phyloP scores from a whole-genome alignment of 2,797 vertebrate species.

The Enteromius treurensis region DNA sequence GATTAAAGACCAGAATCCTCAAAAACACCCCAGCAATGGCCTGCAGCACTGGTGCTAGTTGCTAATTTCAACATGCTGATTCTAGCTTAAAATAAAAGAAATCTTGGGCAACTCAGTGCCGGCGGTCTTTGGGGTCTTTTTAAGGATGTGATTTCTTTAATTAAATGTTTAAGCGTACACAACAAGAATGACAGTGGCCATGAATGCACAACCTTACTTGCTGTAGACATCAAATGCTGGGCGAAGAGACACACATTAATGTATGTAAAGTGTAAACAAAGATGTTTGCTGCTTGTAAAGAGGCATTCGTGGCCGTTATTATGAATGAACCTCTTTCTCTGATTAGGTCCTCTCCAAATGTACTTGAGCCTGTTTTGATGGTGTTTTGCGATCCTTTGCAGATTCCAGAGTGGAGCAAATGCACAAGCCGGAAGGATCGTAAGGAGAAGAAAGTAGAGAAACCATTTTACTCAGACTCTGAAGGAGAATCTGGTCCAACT shows the following conservation, averaged over 20 bases:
- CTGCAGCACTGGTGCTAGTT: slow-evolving; percentile 28
- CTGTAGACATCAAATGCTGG: slow-evolving; percentile 38
- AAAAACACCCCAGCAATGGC: slow-evolving; percentile 45
- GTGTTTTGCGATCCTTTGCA: slow-evolving; percentile 63
- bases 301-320: slow-evolving; percentile 75
- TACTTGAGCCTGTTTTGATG: slow-evolving; percentile 12
- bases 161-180: slow-evolving; percentile 67
- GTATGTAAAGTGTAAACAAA: background rate
- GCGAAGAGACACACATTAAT: background rate
- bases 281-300: slow-evolving; percentile 59
- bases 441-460: slow-evolving; percentile 98
- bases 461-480: slow-evolving; percentile 97
- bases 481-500: slow-evolving; percentile 94
- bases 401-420: slow-evolving; percentile 99
- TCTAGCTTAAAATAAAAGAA: background rate
- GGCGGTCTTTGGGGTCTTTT: slow-evolving; percentile 55
- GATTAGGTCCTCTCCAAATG: background rate
- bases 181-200: slow-evolving; percentile 71
- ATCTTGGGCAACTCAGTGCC: background rate
- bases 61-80: background rate
- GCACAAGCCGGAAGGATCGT: slow-evolving; percentile 93
- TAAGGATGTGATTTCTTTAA: slow-evolving; percentile 73
- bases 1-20: slow-evolving; percentile 76
- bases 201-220: slow-evolving; percentile 75
- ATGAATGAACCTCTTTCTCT: slow-evolving; percentile 52